phyloP scores from a whole-genome alignment of 2,113 vertebrate genomes.

The Microtus montanus region DNA sequence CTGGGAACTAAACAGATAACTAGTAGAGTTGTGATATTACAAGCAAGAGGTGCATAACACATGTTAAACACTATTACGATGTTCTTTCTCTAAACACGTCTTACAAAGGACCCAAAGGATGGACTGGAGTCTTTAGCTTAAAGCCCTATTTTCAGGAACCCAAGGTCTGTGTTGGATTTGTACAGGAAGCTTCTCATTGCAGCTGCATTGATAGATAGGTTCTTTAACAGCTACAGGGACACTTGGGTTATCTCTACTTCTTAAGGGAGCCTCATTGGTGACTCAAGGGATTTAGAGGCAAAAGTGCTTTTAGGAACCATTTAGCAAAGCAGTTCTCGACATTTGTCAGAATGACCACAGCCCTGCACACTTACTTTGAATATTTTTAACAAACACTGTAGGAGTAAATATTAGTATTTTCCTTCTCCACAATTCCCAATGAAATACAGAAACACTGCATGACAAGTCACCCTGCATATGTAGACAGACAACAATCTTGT shows the following conservation, averaged over 20 bases:
- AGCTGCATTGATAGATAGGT: neutral
- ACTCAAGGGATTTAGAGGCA: neutral
- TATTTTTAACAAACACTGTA: neutral
- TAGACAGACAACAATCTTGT: slow-evolving; percentile 39
- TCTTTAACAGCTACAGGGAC: neutral
- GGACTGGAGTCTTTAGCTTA: neutral
- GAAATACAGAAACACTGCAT: slow-evolving; percentile 14
- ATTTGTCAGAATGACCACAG: neutral
- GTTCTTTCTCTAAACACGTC: neutral
- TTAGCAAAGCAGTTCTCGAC: neutral
- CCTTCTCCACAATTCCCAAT: neutral
- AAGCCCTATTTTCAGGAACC: neutral
- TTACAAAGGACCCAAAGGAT: neutral
- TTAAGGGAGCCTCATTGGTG: neutral
- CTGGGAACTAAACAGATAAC: neutral
- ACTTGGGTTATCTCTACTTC: neutral
- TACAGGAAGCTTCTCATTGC: neutral
- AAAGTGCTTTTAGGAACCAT: slow-evolving; percentile 5
- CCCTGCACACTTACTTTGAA: neutral
- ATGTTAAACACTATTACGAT: neutral
- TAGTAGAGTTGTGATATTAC: neutral
- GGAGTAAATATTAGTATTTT: slow-evolving; percentile 3
- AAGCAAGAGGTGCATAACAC: neutral
- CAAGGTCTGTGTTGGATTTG: neutral
- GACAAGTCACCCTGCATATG: slow-evolving; percentile 34